Conservation (phyloP, 2,888 invertebrate species). For the Drosophila austrosaltans region DNA sequence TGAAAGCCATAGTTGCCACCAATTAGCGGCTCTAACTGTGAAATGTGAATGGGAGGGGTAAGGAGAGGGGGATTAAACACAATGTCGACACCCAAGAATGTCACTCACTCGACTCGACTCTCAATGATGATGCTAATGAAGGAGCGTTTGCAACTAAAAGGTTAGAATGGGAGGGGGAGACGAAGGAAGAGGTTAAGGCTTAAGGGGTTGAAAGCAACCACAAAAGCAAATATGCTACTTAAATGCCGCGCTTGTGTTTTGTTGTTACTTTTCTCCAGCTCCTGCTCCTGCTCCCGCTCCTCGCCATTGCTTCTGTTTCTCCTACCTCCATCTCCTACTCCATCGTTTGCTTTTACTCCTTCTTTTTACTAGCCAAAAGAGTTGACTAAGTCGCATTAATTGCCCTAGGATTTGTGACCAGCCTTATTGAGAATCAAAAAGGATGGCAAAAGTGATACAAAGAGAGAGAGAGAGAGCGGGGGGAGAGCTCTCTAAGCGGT, state of each 20-base stretch:
- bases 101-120: slow-evolving; percentile 12
- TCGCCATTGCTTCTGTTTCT: too few species aligned
- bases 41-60: slow-evolving; percentile 1
- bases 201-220: slow-evolving; percentile 13
- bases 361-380: slow-evolving; percentile 32
- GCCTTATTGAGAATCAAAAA: background rate
- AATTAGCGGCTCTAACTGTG: slow-evolving; percentile 73
- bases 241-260: slow-evolving; percentile 46
- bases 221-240: slow-evolving; percentile 26
- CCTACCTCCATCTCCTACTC: too few species aligned
- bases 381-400: slow-evolving; percentile 65
- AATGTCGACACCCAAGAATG: slow-evolving; percentile 47
- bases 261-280: background rate
- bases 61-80: slow-evolving; percentile 15
- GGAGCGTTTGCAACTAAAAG: slow-evolving; percentile 1
- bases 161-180: too few species aligned
- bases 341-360: background rate
- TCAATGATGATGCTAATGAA: slow-evolving; percentile 22
- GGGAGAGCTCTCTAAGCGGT: slow-evolving; percentile 52
- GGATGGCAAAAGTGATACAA: background rate
- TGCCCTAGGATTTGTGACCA: slow-evolving; percentile 53
- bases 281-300: too few species aligned
- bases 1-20: slow-evolving; percentile 64
- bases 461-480: background rate
- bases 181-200: background rate